Evolutionary conservation across 2,113 vertebrate species (phyloP).

Genomic region (Zapornia atra): DNA sequence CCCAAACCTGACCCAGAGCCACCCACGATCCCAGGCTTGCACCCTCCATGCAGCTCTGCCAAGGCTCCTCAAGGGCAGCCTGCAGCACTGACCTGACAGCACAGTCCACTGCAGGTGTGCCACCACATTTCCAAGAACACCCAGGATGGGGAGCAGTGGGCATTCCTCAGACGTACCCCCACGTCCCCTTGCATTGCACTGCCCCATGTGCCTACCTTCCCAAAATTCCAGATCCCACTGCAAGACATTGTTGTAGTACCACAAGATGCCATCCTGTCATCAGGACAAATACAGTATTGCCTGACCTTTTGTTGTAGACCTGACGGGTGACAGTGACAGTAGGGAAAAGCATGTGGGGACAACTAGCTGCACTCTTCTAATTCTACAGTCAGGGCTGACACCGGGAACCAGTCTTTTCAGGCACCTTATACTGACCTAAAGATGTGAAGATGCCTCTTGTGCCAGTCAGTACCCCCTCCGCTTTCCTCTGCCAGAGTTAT

Average conservation of each 20-base stretch:
- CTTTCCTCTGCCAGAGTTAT: not conserved
- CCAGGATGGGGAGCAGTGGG: not conserved
- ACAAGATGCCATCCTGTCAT: not conserved
- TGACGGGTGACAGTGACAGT: not conserved
- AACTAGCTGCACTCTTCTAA: not conserved
- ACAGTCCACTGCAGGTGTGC: rapidly evolving
- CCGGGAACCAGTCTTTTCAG: not conserved
- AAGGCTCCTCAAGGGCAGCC: not conserved
- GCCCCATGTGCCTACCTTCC: not conserved
- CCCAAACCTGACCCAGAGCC: not conserved
- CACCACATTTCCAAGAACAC: not conserved
- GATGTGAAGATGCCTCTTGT: not conserved
- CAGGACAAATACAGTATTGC: not conserved
- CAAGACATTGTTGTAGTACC: not conserved
- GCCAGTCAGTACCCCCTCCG: not conserved
- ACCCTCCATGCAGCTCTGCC: not conserved
- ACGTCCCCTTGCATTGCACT: not conserved
- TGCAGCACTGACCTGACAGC: not conserved
- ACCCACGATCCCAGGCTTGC: not conserved
- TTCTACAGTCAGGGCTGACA: not conserved
- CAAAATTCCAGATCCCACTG: not conserved
- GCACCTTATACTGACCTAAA: not conserved
- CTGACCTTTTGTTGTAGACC: not conserved
- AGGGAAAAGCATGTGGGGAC: not conserved
- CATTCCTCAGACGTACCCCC: not conserved